These are phyloP conservation scores for Colletes collaris DNA, from an alignment of 2,888 invertebrate genomes.

Conservation along the genomic window DNA sequence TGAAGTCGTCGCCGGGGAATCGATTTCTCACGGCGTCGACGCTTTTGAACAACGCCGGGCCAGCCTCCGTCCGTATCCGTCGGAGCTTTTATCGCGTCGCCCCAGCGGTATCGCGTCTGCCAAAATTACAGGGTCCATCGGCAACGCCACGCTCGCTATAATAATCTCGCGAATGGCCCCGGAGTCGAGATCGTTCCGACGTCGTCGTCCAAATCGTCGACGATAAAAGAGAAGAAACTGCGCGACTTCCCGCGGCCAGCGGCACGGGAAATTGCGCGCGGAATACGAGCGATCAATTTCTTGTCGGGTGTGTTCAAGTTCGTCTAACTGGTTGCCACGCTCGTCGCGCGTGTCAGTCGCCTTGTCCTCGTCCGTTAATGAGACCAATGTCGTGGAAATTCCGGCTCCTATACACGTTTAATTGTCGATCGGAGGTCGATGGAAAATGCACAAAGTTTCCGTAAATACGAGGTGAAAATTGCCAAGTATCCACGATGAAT, in stretches of 20 bases:
- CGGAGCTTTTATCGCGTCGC: slow-evolving; percentile 65
- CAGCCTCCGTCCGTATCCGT: slow-evolving; percentile 55
- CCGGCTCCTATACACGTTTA: too few species aligned
- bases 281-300: slow-evolving; percentile 37
- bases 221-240: slow-evolving; percentile 58
- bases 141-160: slow-evolving; percentile 51
- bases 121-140: slow-evolving; percentile 65
- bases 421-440: too few species aligned
- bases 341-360: too few species aligned
- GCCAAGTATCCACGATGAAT: too few species aligned
- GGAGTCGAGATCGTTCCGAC: slow-evolving; percentile 31
- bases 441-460: not conserved
- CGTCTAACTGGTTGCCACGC: not conserved
- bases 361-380: not conserved
- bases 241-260: slow-evolving; percentile 33
- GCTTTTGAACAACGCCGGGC: slow-evolving; percentile 63
- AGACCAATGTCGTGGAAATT: not conserved
- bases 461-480: too few species aligned
- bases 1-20: slow-evolving; percentile 63
- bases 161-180: slow-evolving; percentile 57
- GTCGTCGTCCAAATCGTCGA: slow-evolving; percentile 63
- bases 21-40: slow-evolving; percentile 72
- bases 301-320: slow-evolving; percentile 2
- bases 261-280: slow-evolving; percentile 27
- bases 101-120: slow-evolving; percentile 58